Base-by-base conservation (phyloP, 2,113 vertebrate species). In the Nestor notabilis region DNA sequence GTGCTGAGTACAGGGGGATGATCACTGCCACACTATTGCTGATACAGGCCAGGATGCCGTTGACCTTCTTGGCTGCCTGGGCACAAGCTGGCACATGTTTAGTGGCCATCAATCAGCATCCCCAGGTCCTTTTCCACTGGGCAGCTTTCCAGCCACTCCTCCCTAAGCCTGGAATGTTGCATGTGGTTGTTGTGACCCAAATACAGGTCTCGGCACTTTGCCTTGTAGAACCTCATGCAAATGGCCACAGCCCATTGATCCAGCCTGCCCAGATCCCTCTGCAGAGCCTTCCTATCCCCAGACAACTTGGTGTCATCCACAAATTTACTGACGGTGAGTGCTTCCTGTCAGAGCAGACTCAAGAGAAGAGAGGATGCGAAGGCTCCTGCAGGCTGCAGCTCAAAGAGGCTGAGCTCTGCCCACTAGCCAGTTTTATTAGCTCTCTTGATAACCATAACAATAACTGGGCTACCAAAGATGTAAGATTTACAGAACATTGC, bases 1-100 rank as follows among this genome's bases (percentile, higher is more conserved):
- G 21, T 35, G 20, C 50, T 0, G 0, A 35, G 39, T 33, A 53
- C 15, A 24, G 6, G 16, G 39, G 44, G 44, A 24, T 6, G 14
- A 58, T 35, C 56, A 58, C 33, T 58, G 56, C 21, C 56, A 58
- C 21, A 15, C 35, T 35, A 35, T 58, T 58, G 33, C 14, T 58
- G 56, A 58, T 16, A 24, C 14, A 58, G 15, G 56, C 33, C 56
- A 58, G 33, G 33, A 58, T 58, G 56, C 33, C 9, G 3, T 58
- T 58, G 56, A 23, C 21, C 56, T 55, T 55, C 29, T 35, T 16
- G 21, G 56, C 56, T 33, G 35, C 33, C 21, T 23, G 23, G 56
- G 56, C 56, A 52, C 50, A 52, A 52, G 56, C 56, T 35, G 44
- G 9, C 56, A 35, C 21, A 58, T n/a, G 33, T 35, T 58, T 33